These are phyloP conservation scores for Nibea coibor DNA, from an alignment of 2,113 vertebrate species.

Conservation along the genomic window DNA sequence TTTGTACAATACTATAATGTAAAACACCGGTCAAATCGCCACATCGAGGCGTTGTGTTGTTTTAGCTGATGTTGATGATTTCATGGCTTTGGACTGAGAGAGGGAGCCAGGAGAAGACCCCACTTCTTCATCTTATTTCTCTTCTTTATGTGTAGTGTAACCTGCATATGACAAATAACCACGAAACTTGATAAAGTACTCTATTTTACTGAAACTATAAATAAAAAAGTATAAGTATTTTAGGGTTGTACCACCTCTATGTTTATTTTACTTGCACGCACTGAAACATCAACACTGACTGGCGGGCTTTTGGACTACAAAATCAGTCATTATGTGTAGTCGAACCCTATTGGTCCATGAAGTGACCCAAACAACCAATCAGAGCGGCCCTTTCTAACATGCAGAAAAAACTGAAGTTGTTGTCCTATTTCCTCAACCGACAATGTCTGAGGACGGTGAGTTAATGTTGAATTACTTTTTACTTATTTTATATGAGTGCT, in stretches of 20 bases:
- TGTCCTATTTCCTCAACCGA: constrained; percentile 68
- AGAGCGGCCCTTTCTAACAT: constrained; percentile 56
- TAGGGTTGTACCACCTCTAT: not conserved
- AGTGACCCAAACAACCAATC: constrained; percentile 70
- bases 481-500: not conserved
- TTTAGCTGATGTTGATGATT: no score
- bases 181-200: no score
- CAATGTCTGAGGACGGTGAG: constrained; percentile 75
- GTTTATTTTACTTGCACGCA: not conserved
- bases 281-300: not conserved
- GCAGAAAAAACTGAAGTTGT: constrained; percentile 71
- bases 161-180: no score
- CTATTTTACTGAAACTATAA: not conserved
- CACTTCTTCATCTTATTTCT: no score
- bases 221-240: not conserved
- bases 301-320: constrained; percentile 67
- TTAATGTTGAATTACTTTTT: constrained; percentile 39
- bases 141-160: no score
- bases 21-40: no score
- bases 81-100: no score
- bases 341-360: constrained; percentile 70
- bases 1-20: no score
- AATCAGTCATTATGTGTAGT: constrained; percentile 37
- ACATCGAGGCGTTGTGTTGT: no score
- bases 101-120: no score